A percentile compares a stretch with the other conserved stretches of the same genome.
phyloP scores from a whole-genome alignment of 2,888 invertebrate species.

The Onthophagus sagittarius region DNA sequence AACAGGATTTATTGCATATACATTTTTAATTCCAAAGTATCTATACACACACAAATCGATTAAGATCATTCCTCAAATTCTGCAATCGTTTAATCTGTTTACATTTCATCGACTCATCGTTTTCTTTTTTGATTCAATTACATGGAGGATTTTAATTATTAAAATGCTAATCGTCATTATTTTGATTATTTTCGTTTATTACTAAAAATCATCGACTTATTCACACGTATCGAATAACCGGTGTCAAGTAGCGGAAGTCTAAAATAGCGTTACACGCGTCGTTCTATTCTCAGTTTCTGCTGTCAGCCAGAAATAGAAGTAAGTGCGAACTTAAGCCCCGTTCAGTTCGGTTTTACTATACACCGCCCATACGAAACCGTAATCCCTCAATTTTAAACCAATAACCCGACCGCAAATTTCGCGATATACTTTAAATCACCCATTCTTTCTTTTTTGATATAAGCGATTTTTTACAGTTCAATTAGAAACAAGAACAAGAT shows the following conservation, averaged over 20 bases:
- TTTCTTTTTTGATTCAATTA: too few relatives aligned
- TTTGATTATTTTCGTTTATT: not conserved
- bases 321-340: conserved; percentile 33
- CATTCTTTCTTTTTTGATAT: too few relatives aligned
- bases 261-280: conserved; percentile 35
- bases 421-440: too few relatives aligned
- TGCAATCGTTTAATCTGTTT: too few relatives aligned
- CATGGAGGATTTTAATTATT: too few relatives aligned
- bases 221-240: conserved; percentile 29
- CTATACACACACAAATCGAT: too few relatives aligned
- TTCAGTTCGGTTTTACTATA: conserved; percentile 19
- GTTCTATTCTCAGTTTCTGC: conserved; percentile 38
- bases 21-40: too few relatives aligned
- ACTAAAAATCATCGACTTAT: not conserved
- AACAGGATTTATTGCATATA: too few relatives aligned
- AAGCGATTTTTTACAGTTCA: not conserved
- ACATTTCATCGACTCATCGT: too few relatives aligned
- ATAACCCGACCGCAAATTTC: not conserved
- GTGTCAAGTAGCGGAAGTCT: conserved; percentile 39
- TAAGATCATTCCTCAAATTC: too few relatives aligned
- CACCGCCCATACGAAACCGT: conserved; percentile 9
- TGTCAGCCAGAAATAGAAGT: conserved; percentile 33
- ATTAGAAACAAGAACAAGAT: not conserved
- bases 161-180: too few relatives aligned
- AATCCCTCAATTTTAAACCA: not conserved